These are phyloP conservation scores for Chloroceryle amazona DNA, from an alignment of 2,797 vertebrate genomes.

Conservation along the genomic window DNA sequence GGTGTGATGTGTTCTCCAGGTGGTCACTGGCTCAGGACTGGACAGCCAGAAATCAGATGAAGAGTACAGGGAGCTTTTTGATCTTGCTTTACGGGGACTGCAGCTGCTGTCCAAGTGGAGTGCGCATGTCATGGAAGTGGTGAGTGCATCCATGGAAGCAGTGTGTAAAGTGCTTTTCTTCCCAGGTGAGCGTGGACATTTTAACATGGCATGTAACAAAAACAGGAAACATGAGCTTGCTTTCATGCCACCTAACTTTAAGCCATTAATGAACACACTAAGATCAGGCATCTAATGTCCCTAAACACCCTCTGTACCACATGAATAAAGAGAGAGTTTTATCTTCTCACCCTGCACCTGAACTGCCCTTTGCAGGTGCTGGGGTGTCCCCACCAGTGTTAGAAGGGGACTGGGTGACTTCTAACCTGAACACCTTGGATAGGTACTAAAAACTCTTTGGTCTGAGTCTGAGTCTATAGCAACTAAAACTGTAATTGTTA, in stretches of 20 bases:
- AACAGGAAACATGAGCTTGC: not conserved
- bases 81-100: constrained; percentile 93
- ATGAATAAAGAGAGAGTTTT: not conserved
- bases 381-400: not conserved
- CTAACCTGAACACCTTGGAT: not conserved
- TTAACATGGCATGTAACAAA: not conserved
- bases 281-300: not conserved
- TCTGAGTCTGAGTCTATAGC: not conserved
- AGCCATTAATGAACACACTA: not conserved
- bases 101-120: constrained; percentile 99
- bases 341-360: not conserved
- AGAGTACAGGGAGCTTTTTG: constrained; percentile 97
- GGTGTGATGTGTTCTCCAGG: constrained; percentile 69
- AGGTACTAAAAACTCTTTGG: not conserved
- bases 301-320: not conserved
- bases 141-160: constrained; percentile 75
- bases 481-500: not conserved
- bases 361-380: not conserved
- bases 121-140: constrained; percentile 99
- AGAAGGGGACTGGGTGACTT: not conserved
- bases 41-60: constrained; percentile 99
- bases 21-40: constrained; percentile 97
- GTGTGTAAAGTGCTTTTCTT: not conserved
- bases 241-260: not conserved
- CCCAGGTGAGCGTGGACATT: not conserved